phyloP scores from a whole-genome alignment of 1,140 invertebrate genomes.

The Ips typographus region DNA sequence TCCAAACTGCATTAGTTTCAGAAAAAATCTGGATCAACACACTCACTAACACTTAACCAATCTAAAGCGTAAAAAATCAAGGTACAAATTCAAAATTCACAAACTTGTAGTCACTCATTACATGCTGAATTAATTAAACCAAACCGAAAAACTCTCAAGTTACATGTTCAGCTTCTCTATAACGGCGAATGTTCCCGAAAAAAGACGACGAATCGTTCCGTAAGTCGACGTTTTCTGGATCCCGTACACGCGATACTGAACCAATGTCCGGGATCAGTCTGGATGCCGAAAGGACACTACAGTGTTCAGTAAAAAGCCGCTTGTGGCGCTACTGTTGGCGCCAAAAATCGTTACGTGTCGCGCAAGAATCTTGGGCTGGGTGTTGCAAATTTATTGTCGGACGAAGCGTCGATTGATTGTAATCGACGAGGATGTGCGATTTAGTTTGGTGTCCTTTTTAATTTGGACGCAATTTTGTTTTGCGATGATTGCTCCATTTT shows the following conservation, averaged over 20 bases:
- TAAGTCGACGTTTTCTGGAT: slow-evolving; percentile 27
- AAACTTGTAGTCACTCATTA: too few relatives aligned
- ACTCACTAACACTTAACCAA: too few relatives aligned
- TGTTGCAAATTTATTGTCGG: slow-evolving; percentile 41
- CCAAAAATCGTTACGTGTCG: slow-evolving; percentile 48
- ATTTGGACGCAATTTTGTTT: too few relatives aligned
- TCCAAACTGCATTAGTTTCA: too few relatives aligned
- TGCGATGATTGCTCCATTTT: too few relatives aligned
- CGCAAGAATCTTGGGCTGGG: slow-evolving; percentile 44
- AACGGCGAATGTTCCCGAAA: not conserved
- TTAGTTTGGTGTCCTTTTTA: not conserved
- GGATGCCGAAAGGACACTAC: slow-evolving; percentile 44
- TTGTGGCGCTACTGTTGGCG: slow-evolving; percentile 29
- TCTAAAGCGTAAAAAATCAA: too few relatives aligned
- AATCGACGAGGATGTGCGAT: slow-evolving; percentile 21
- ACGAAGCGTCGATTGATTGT: slow-evolving; percentile 30
- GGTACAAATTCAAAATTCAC: too few relatives aligned
- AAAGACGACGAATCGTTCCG: slow-evolving; percentile 2
- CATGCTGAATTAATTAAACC: not conserved
- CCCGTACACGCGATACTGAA: slow-evolving; percentile 40
- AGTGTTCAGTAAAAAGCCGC: slow-evolving; percentile 29
- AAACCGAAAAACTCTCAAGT: not conserved
- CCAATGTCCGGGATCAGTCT: slow-evolving; percentile 41
- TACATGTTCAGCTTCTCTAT: not conserved
- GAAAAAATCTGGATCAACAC: too few relatives aligned